Evolutionary conservation across 1,140 invertebrate genomes (phyloP).

Genomic region (Diorhabda sublineata): DNA sequence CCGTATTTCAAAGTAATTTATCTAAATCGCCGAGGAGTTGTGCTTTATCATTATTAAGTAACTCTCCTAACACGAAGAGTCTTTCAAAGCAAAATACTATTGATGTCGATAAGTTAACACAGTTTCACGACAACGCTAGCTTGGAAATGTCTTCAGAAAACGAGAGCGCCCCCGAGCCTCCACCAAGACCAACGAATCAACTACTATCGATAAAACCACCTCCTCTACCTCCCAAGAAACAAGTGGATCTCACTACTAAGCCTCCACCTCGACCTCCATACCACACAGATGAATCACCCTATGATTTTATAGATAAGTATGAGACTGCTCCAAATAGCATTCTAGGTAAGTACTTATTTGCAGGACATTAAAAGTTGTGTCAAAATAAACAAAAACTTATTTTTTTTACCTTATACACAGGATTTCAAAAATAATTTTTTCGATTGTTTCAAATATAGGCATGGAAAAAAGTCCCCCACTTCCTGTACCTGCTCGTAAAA

Average conservation of each 20-base stretch:
- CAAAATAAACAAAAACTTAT: too few species aligned
- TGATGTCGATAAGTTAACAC: slow-evolving; percentile 28
- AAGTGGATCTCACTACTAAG: slow-evolving; percentile 45
- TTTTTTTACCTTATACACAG: too few species aligned
- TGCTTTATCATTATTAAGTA: slow-evolving; percentile 26
- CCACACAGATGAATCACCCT: slow-evolving; percentile 56
- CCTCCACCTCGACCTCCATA: slow-evolving; percentile 62
- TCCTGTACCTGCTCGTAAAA: slow-evolving; percentile 59
- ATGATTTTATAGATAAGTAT: slow-evolving; percentile 49
- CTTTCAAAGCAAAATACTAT: slow-evolving; percentile 36
- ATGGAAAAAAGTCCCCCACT: slow-evolving; percentile 54
- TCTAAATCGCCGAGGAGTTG: slow-evolving; percentile 35
- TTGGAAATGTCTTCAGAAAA: slow-evolving; percentile 42
- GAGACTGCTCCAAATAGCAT: slow-evolving; percentile 47
- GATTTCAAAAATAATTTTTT: too few species aligned
- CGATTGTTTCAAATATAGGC: slow-evolving; percentile 20
- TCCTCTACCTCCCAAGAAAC: slow-evolving; percentile 76
- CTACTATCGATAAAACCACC: slow-evolving; percentile 65
- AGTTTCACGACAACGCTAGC: slow-evolving; percentile 36
- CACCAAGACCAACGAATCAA: slow-evolving; percentile 59
- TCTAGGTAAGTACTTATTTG: not conserved
- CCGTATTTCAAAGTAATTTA: slow-evolving; percentile 20
- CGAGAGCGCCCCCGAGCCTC: slow-evolving; percentile 61
- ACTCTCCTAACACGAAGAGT: slow-evolving; percentile 28
- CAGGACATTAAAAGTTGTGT: too few species aligned